phyloP scores from a whole-genome alignment of 1,140 invertebrate genomes.

The Arion vulgaris region DNA sequence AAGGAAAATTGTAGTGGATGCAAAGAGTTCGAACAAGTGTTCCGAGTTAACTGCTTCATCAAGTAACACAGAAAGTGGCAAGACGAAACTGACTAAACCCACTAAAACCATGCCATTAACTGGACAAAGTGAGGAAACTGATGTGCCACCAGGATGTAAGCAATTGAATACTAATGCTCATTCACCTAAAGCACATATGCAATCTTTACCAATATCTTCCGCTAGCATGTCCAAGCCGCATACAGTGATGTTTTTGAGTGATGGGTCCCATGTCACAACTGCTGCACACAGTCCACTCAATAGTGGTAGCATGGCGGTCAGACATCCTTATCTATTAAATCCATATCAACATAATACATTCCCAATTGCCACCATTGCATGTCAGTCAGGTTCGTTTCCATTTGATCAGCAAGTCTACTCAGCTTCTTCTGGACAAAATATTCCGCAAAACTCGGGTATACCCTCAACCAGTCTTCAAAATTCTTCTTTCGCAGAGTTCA shows the following conservation, averaged over 20 bases:
- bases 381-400: not conserved
- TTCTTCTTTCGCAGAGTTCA: not conserved
- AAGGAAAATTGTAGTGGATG: not conserved
- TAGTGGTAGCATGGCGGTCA: not conserved
- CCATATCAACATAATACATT: not conserved
- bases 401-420: not conserved
- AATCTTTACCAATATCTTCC: not conserved
- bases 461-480: not conserved
- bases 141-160: not conserved
- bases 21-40: not conserved
- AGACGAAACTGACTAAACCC: not conserved
- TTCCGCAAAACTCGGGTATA: not conserved
- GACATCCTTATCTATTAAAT: not conserved
- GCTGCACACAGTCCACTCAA: not conserved
- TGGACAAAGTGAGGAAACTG: not conserved
- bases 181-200: not conserved
- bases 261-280: not conserved
- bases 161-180: not conserved
- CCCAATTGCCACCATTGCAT: not conserved
- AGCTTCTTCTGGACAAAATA: not conserved
- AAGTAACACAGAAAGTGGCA: not conserved
- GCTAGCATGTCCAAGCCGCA: not conserved
- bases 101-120: not conserved
- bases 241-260: not conserved
- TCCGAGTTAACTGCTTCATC: not conserved